Evolutionary conservation across 2,888 invertebrate species (phyloP).

Genomic region (Allygus modestus): DNA sequence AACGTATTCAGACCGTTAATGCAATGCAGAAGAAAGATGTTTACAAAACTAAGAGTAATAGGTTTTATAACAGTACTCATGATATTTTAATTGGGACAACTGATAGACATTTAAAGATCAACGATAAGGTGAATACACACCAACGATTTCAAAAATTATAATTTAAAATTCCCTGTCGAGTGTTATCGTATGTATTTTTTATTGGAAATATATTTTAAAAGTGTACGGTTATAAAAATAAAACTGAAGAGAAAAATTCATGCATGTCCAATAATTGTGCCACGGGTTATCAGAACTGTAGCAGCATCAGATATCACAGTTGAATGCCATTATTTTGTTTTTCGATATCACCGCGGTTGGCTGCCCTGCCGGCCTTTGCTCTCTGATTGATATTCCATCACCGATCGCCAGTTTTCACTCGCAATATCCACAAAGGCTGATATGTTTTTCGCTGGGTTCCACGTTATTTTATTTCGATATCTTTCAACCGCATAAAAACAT

Average conservation of each 20-base stretch:
- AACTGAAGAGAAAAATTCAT: not conserved
- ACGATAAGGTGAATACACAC: not conserved
- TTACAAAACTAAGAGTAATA: too few species aligned
- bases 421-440: constrained; percentile 45
- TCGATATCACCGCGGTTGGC: constrained; percentile 33
- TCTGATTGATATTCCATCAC: constrained; percentile 41
- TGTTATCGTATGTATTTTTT: too few species aligned
- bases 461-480: constrained; percentile 20
- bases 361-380: constrained; percentile 30
- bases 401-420: constrained; percentile 38
- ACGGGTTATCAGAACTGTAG: constrained; percentile 5
- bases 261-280: not conserved
- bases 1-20: too few species aligned
- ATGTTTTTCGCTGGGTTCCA: constrained; percentile 10
- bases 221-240: not conserved
- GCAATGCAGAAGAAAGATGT: too few species aligned
- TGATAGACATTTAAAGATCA: too few species aligned
- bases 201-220: too few species aligned
- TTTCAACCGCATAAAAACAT: constrained; percentile 19
- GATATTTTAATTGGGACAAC: too few species aligned
- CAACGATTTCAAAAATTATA: not conserved
- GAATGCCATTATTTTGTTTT: constrained; percentile 39
- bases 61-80: too few species aligned
- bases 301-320: constrained; percentile 37
- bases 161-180: too few species aligned